phyloP scores from a whole-genome alignment of 2,797 vertebrate genomes.

The Poeciliopsis presidionis region DNA sequence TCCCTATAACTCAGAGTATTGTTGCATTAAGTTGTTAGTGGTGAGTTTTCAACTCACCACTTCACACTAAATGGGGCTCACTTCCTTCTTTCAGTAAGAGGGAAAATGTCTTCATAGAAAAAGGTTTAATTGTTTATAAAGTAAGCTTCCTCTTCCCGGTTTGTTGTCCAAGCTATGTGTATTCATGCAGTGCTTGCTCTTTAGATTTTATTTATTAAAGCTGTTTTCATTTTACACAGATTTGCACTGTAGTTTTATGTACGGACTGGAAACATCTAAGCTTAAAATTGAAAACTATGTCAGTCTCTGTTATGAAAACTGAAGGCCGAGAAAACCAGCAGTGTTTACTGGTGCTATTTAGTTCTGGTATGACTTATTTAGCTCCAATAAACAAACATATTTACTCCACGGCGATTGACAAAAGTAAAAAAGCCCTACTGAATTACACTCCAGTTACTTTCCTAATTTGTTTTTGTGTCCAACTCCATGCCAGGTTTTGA shows the following conservation, averaged over 20 bases:
- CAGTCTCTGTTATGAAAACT: constrained; percentile 32
- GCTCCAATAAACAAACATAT: background rate
- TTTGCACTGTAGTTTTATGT: background rate
- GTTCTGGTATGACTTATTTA: background rate
- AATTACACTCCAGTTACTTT: constrained; percentile 53
- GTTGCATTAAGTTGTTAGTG: background rate
- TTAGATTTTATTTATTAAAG: background rate
- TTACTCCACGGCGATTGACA: background rate
- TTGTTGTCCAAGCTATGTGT: background rate
- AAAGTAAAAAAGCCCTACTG: background rate
- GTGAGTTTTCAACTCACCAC: background rate
- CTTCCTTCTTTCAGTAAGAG: constrained; percentile 57
- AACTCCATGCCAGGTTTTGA: constrained; percentile 85
- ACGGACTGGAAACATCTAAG: background rate
- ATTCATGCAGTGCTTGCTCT: background rate
- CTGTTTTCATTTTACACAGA: background rate
- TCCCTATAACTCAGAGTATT: background rate
- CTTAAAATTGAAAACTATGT: constrained; percentile 11
- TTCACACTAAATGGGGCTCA: constrained; percentile 30
- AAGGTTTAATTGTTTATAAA: constrained; percentile 10
- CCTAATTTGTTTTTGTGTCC: constrained; percentile 10
- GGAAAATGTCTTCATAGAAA: constrained; percentile 36
- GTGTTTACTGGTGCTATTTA: constrained; percentile 30
- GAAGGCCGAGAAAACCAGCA: constrained; percentile 17
- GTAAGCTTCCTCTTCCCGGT: constrained; percentile 39